phyloP scores from a whole-genome alignment of 2,888 invertebrate species.

The Timandra comae region DNA sequence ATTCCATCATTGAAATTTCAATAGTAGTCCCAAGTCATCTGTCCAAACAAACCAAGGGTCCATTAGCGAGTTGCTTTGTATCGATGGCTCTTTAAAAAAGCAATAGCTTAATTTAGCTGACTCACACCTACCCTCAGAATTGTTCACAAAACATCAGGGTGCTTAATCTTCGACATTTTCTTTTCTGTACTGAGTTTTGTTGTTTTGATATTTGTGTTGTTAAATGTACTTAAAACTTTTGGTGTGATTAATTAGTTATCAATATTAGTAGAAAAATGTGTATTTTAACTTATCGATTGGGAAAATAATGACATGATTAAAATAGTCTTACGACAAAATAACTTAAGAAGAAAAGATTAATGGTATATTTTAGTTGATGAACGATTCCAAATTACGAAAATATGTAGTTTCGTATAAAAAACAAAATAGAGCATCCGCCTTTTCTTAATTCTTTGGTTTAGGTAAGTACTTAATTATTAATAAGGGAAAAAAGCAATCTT shows the following conservation, averaged over 20 bases:
- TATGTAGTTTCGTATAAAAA: too few relatives aligned
- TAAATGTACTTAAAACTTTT: neutral
- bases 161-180: conserved; percentile 40
- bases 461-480: too few relatives aligned
- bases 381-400: too few relatives aligned
- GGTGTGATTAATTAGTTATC: conserved; percentile 1
- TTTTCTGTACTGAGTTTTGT: conserved; percentile 22
- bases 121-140: conserved; percentile 57
- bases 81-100: conserved; percentile 61
- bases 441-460: too few relatives aligned
- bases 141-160: conserved; percentile 43
- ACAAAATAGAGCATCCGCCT: too few relatives aligned
- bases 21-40: conserved; percentile 46
- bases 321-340: too few relatives aligned
- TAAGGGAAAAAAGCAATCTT: neutral
- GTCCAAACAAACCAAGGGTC: conserved; percentile 58
- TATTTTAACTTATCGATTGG: too few relatives aligned
- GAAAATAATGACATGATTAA: too few relatives aligned
- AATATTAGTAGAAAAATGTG: too few relatives aligned
- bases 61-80: conserved; percentile 63
- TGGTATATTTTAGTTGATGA: too few relatives aligned
- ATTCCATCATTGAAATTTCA: too few relatives aligned
- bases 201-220: conserved; percentile 35
- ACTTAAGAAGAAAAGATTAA: too few relatives aligned
- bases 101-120: conserved; percentile 59